Evolutionary conservation across 1,140 invertebrate genomes (phyloP).

Genomic region (Drosophila funebris): DNA sequence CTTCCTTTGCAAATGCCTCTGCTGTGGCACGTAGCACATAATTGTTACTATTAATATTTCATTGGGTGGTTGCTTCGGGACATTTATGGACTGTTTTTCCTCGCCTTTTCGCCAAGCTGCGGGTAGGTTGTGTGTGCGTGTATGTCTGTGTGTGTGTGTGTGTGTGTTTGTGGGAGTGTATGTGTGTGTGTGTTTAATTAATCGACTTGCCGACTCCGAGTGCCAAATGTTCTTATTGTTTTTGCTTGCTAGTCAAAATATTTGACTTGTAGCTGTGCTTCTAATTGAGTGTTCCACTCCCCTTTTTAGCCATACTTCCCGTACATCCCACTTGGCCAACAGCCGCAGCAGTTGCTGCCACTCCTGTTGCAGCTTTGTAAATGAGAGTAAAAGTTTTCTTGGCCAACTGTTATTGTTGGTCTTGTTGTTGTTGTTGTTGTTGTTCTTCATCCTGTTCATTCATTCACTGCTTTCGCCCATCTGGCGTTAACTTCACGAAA

Average conservation of each 20-base stretch:
- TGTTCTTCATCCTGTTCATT: too few relatives aligned
- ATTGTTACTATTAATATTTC: conserved; percentile 79
- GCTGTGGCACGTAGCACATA: conserved; percentile 64
- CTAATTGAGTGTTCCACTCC: conserved; percentile 60
- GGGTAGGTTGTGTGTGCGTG: not conserved
- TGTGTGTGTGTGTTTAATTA: conserved; percentile 63
- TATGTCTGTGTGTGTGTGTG: not conserved
- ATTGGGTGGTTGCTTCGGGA: conserved; percentile 67
- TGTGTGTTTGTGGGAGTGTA: not conserved
- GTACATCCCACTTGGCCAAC: not conserved
- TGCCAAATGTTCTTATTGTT: conserved; percentile 69
- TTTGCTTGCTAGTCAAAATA: conserved; percentile 63
- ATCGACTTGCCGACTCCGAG: conserved; percentile 50
- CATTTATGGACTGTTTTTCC: conserved; percentile 58
- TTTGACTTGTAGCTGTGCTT: conserved; percentile 78
- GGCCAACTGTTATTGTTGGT: conserved; percentile 52
- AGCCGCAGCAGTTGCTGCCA: not conserved
- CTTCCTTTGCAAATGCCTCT: not conserved
- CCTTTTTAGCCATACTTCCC: too few relatives aligned
- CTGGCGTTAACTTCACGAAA: conserved; percentile 70
- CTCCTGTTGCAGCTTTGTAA: not conserved
- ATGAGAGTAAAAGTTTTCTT: conserved; percentile 63
- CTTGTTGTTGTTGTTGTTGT: too few relatives aligned
- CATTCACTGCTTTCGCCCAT: conserved; percentile 44
- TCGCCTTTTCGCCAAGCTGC: not conserved